Evolutionary conservation across 2,888 invertebrate genomes (phyloP), one percentile per base, ranked within the genome.

Genomic region (Drosophila putrida): DNA sequence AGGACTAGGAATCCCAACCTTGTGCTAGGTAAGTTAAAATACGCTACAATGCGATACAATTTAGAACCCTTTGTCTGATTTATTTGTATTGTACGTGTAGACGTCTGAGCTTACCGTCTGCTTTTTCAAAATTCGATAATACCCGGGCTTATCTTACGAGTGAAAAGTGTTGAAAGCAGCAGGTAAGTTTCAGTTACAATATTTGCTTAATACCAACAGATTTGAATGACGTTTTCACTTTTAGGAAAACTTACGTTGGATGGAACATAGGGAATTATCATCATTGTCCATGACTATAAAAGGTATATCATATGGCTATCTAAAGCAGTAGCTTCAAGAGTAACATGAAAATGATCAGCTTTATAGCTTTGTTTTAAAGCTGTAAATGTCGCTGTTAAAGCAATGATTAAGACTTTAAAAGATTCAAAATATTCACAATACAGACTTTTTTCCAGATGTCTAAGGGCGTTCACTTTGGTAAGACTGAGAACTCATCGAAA

Each of bases 1-100:
- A 46, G 35, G 33, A 47, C 20, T 50, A 57, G 31, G 39, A 36
- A 33, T 82, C 38, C 51, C 10, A 68, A 50, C 64, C 65, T 71
- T 60, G 72, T 62, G 59, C 36, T 67, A 69, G 82, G 71, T 71
- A 65, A 68, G 64, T 57, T 38, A 57, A 78, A 81, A 63, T 75
- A 31, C 25, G 64, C 50, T 63, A 76, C 69, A 88, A 82, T 79
- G 76, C 69, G 64, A 85, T 82, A 85, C 80, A 82, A 88, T 84
- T 85, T 88, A 62, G 65, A 65, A 66, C 86, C 71, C 60, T 72
- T 78, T 71, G 70, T 65, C 79, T 82, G 82, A 88, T 85, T 88
- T 83, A 83, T 85, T 88, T 80, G 67, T 65, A 63, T 74, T 61
- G 70, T 65, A 82, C 88, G 80, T 83, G 82, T 35, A 41, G 62